phyloP scores from a whole-genome alignment of 2,797 vertebrate genomes.

The Anguilla obscura region DNA sequence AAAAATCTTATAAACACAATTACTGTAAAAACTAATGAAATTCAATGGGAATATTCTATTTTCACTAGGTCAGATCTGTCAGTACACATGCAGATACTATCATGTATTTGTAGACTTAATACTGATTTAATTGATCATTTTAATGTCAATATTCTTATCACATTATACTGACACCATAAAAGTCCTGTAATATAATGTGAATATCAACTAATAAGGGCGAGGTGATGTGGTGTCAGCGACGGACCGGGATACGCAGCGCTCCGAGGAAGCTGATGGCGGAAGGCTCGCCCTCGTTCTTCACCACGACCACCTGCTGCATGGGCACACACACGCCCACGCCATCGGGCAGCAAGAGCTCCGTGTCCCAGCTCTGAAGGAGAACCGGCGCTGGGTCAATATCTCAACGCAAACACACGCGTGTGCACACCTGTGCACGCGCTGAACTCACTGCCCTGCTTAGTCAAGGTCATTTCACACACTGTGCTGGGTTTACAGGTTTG shows the following conservation, averaged over 20 bases:
- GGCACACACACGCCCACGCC: constrained; percentile 52
- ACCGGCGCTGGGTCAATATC: not conserved
- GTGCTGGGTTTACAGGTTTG: too few relatives aligned
- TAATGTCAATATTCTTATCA: not conserved
- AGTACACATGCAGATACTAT: not conserved
- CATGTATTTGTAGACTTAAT: not conserved
- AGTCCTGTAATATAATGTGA: not conserved
- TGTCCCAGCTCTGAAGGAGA: constrained; percentile 66
- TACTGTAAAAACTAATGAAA: not conserved
- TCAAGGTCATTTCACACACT: not conserved
- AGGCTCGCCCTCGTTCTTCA: constrained; percentile 66
- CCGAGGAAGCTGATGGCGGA: constrained; percentile 90
- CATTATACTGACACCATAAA: not conserved
- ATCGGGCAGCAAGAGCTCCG: constrained; percentile 69
- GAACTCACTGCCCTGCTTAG: not conserved
- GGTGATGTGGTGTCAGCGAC: constrained; percentile 30
- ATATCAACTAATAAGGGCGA: not conserved
- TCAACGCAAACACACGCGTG: too few relatives aligned
- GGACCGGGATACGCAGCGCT: constrained; percentile 86
- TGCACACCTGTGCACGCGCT: not conserved
- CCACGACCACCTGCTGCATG: constrained; percentile 67
- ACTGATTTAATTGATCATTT: not conserved
- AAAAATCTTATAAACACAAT: not conserved
- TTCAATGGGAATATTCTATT: not conserved
- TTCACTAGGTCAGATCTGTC: not conserved